Evolutionary conservation across 2,797 vertebrate species (phyloP).

Genomic region (Eremophila alpestris): DNA sequence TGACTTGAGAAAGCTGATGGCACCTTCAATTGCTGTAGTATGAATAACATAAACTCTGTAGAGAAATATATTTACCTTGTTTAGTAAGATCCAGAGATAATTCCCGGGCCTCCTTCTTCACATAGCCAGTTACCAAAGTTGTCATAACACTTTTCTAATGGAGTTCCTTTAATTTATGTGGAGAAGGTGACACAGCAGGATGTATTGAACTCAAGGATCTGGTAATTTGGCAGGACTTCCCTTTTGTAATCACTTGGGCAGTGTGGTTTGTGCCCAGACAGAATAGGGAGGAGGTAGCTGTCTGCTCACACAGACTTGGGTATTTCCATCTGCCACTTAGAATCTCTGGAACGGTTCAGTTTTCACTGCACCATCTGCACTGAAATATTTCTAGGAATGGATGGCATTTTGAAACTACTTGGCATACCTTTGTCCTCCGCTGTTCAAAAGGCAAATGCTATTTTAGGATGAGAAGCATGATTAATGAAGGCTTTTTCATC

Average conservation of each 20-base stretch:
- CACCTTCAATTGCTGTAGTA: background rate
- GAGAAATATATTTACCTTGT: background rate
- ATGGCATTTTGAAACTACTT: background rate
- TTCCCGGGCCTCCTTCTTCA: background rate
- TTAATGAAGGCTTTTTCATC: background rate
- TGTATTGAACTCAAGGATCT: background rate
- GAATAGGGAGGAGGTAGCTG: background rate
- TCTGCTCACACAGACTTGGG: background rate
- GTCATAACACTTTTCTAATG: background rate
- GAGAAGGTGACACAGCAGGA: background rate
- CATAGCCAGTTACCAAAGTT: background rate
- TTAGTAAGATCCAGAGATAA: background rate
- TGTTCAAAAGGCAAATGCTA: background rate
- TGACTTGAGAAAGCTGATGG: background rate
- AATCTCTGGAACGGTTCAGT: background rate
- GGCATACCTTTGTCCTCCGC: background rate
- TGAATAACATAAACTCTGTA: background rate
- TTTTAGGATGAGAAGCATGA: background rate
- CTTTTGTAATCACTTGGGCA: background rate
- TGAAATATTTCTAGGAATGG: background rate
- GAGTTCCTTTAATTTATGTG: background rate
- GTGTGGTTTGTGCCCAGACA: background rate
- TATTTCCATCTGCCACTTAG: background rate
- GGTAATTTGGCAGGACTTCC: background rate
- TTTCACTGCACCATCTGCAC: background rate